Percentiles rank a stretch among this genome's conserved stretches.
These are phyloP conservation scores for Pterophyllum scalare DNA, from an alignment of 2,113 vertebrate genomes.

Conservation along the genomic window DNA sequence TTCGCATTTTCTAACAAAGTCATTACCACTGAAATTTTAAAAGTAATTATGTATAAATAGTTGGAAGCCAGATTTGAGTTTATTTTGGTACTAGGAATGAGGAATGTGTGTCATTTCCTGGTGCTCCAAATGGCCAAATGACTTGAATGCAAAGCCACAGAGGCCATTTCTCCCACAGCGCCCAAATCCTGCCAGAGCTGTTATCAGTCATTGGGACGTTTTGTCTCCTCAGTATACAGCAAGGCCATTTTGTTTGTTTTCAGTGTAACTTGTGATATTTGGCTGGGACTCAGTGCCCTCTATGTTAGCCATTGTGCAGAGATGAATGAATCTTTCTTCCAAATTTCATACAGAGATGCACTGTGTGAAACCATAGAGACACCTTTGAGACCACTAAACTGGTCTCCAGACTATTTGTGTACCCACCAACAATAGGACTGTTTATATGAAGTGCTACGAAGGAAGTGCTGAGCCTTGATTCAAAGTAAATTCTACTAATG, in stretches of 20 bases:
- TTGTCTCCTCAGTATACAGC: constrained; percentile 45
- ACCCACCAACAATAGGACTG: neutral
- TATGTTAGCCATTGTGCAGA: constrained; percentile 64
- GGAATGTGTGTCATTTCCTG: constrained; percentile 79
- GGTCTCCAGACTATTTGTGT: neutral
- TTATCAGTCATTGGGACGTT: constrained; percentile 55
- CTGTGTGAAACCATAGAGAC: constrained; percentile 59
- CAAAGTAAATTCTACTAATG: neutral
- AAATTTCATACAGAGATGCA: constrained; percentile 56
- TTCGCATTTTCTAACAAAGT: neutral
- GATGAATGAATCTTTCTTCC: constrained; percentile 67
- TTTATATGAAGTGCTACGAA: neutral
- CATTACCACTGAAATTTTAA: constrained; percentile 1
- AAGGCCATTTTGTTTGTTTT: constrained; percentile 59
- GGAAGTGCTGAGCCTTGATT: neutral
- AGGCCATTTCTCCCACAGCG: constrained; percentile 46
- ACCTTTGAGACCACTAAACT: constrained; percentile 46
- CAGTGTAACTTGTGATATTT: constrained; percentile 63
- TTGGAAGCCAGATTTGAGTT: constrained; percentile 28
- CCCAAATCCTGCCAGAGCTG: constrained; percentile 36
- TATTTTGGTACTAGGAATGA: constrained; percentile 74
- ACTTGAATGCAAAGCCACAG: constrained; percentile 57
- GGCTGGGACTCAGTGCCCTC: constrained; percentile 50
- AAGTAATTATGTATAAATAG: neutral
- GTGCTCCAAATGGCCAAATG: constrained; percentile 57